phyloP scores from a whole-genome alignment of 2,113 vertebrate genomes.

The Nothobranchius kuhntae region DNA sequence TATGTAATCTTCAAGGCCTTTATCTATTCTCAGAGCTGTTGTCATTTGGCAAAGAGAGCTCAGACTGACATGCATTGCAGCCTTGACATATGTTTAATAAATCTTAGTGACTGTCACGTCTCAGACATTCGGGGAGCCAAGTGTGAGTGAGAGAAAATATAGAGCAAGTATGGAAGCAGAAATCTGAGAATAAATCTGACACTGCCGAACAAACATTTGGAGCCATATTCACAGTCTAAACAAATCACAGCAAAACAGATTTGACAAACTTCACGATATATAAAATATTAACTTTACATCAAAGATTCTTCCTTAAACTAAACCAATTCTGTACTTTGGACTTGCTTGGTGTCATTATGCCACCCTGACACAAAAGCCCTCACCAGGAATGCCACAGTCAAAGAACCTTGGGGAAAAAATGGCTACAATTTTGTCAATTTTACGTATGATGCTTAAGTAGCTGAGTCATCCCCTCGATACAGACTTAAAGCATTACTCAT shows the following conservation, averaged over 20 bases:
- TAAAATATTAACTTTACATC: neutral
- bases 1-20: constrained; percentile 33
- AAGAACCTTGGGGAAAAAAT: too few species aligned
- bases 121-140: neutral
- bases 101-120: constrained; percentile 52
- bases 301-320: neutral
- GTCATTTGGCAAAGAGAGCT: constrained; percentile 54
- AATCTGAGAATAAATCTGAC: constrained; percentile 9
- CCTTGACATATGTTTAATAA: constrained; percentile 40
- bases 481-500: too few species aligned
- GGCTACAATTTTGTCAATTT: too few species aligned
- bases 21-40: constrained; percentile 54
- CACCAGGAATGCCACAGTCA: too few species aligned
- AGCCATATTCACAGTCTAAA: neutral
- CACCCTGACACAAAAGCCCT: too few species aligned
- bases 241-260: constrained; percentile 3
- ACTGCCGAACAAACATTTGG: constrained; percentile 5
- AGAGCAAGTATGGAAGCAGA: constrained; percentile 10
- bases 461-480: too few species aligned
- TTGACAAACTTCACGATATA: neutral
- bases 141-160: constrained; percentile 7
- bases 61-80: constrained; percentile 47
- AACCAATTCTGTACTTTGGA: too few species aligned
- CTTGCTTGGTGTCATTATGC: too few species aligned
- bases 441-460: too few species aligned